Percentiles rank a stretch among this genome's conserved stretches.
These are phyloP conservation scores for Albula goreensis DNA, from an alignment of 2,113 vertebrate genomes.

Conservation along the genomic window DNA sequence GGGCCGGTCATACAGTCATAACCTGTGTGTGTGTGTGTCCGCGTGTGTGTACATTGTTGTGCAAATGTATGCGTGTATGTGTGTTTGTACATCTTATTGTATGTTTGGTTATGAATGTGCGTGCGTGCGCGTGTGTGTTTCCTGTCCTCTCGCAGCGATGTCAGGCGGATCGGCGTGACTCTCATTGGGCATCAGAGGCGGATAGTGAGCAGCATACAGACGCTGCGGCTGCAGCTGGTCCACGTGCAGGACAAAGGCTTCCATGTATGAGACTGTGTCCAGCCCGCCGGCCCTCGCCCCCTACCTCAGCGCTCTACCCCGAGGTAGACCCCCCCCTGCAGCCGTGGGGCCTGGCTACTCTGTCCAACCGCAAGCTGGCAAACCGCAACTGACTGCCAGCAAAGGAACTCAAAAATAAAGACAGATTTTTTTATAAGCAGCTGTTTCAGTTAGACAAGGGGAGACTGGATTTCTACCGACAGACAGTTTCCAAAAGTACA, in stretches of 20 bases:
- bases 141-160: slow-evolving; percentile 73
- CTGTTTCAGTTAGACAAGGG: slow-evolving; percentile 53
- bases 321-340: slow-evolving; percentile 62
- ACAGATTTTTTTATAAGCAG: slow-evolving; percentile 50
- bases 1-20: background rate
- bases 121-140: background rate
- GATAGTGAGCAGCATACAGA: slow-evolving; percentile 99
- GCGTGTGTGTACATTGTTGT: background rate
- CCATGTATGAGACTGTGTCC: slow-evolving; percentile 85
- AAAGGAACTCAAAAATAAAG: slow-evolving; percentile 31
- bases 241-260: slow-evolving; percentile 95
- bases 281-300: slow-evolving; percentile 55
- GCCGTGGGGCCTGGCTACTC: slow-evolving; percentile 51
- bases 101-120: slow-evolving; percentile 2
- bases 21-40: background rate
- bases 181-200: slow-evolving; percentile 98
- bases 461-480: slow-evolving; percentile 50
- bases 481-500: slow-evolving; percentile 59
- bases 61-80: background rate
- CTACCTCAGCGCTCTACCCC: slow-evolving; percentile 72
- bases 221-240: slow-evolving; percentile 92
- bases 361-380: slow-evolving; percentile 21
- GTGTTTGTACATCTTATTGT: background rate
- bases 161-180: slow-evolving; percentile 92
- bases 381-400: slow-evolving; percentile 29